A percentile compares a stretch with the other conserved stretches of the same genome.
Evolutionary conservation across 2,113 vertebrate species (phyloP).

Genomic region (Cygnus buccinator): DNA sequence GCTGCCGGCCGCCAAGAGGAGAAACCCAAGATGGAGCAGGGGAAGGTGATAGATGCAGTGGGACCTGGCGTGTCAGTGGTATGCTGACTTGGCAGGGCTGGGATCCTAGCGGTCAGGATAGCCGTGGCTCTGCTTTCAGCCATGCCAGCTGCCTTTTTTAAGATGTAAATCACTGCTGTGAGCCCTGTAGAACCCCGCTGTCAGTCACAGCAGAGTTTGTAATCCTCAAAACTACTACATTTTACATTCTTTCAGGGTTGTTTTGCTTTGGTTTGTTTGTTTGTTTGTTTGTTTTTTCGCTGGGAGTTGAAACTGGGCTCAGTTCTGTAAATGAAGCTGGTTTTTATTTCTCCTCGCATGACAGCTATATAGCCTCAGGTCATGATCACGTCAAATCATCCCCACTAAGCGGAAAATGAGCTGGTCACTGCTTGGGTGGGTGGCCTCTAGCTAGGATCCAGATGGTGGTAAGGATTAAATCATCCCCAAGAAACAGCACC

Average conservation of each 20-base stretch:
- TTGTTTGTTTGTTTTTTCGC: background rate
- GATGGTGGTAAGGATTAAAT: background rate
- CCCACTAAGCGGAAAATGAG: background rate
- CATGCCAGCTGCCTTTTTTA: background rate
- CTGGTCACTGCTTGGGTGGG: background rate
- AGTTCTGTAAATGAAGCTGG: background rate
- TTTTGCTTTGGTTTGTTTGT: background rate
- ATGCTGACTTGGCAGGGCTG: background rate
- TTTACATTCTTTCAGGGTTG: background rate
- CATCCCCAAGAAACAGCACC: background rate
- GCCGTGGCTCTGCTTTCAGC: background rate
- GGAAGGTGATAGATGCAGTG: background rate
- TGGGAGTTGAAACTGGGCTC: background rate
- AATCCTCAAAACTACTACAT: background rate
- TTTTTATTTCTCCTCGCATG: background rate
- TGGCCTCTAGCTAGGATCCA: background rate
- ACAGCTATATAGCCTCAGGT: background rate
- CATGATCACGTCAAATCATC: background rate
- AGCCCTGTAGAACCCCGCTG: background rate
- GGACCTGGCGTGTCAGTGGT: rapidly evolving
- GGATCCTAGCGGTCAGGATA: rapidly evolving
- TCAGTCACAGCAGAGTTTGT: background rate
- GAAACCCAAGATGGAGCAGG: background rate
- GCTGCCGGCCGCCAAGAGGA: background rate
- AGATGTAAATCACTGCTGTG: background rate